Conservation (phyloP, 2,888 invertebrate genomes). For the Chymomyza procnemis region DNA sequence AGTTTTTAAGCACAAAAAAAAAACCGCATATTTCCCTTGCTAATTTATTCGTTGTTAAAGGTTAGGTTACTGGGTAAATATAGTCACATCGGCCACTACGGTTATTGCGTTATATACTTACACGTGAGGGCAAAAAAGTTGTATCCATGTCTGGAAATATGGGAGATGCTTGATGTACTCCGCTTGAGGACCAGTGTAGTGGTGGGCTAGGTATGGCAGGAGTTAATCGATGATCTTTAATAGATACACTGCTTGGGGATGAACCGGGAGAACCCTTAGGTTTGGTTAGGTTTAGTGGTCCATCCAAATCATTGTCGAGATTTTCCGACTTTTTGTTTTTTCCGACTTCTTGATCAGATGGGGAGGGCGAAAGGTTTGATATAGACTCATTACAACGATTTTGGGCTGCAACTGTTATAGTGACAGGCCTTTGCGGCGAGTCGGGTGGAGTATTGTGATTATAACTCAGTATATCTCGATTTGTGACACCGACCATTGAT, state of each 20-base stretch:
- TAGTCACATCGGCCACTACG: too few relatives aligned
- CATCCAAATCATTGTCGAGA: slow-evolving; percentile 89
- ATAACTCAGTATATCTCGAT: slow-evolving; percentile 20
- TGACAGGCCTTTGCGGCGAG: slow-evolving; percentile 39
- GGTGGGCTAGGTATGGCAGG: slow-evolving; percentile 47
- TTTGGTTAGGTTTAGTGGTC: slow-evolving; percentile 93
- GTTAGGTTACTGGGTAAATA: too few relatives aligned
- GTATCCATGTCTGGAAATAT: slow-evolving; percentile 81
- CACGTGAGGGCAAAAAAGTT: slow-evolving; percentile 68
- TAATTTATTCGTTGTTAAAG: too few relatives aligned
- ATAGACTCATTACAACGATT: slow-evolving; percentile 12
- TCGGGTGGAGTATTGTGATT: slow-evolving; percentile 57
- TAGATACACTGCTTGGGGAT: slow-evolving; percentile 72
- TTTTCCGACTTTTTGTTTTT: slow-evolving; percentile 17
- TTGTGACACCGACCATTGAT: background rate
- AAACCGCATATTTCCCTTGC: too few relatives aligned
- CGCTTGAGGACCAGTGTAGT: slow-evolving; percentile 49
- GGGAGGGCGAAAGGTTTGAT: slow-evolving; percentile 34
- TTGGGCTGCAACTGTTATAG: background rate
- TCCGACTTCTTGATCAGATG: slow-evolving; percentile 24
- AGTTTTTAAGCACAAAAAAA: too few relatives aligned
- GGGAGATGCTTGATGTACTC: slow-evolving; percentile 78
- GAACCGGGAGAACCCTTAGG: slow-evolving; percentile 84
- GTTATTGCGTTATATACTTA: too few relatives aligned
- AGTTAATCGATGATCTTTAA: slow-evolving; percentile 34